Evolutionary conservation across 2,888 invertebrate species (phyloP), one percentile per base, ranked within the genome.

Genomic region (Leucoma salicis): DNA sequence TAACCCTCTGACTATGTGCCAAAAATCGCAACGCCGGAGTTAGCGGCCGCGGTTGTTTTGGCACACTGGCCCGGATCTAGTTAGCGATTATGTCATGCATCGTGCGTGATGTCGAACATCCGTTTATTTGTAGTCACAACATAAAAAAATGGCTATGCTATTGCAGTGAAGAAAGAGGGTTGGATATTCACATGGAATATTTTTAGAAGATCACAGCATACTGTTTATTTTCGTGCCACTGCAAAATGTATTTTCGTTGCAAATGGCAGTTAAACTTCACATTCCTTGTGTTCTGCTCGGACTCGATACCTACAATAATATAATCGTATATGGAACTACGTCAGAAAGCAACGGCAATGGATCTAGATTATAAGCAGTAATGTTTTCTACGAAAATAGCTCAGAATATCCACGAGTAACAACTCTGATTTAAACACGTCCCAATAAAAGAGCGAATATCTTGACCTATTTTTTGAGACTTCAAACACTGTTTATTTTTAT

Each of bases 31-130:
- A 60, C 73, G 67, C 66, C 70, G 62, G 68, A 65, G 70, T 69
- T 67, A 70, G 65, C 63, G 70, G 60, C 63, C 66, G 71, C 60
- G 58, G 61, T 68, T 64, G 71, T 77, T 75, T 83, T 88, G 87
- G 88, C 88, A 86, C 82, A 74, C 59, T 76, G 71, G 79, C 76
- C 79, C 80, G 85, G 82, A 85, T 87, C 82, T 77, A 81, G 77
- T 63, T 59, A 71, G 82, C 74, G 87, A 84, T 89, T 88, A 85
- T 88, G 87, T 89, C 88, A 89, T 84, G 79, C 81, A 72, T 67
- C 72, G 70, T 74, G 67, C 72, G 70, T 74, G 67, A 77, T 81
- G 75, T 66, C 64, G 63, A 73, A 71, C 66, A 61, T 67, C 68
- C 68, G 74, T 80, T 77, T 78, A 68, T 79, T 82, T 78, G 76